A percentile compares a stretch with the other conserved stretches of the same genome.
These are phyloP conservation scores for Desmophyllum pertusum DNA, from an alignment of 92 coral and sea anemone species.

Conservation along the genomic window DNA sequence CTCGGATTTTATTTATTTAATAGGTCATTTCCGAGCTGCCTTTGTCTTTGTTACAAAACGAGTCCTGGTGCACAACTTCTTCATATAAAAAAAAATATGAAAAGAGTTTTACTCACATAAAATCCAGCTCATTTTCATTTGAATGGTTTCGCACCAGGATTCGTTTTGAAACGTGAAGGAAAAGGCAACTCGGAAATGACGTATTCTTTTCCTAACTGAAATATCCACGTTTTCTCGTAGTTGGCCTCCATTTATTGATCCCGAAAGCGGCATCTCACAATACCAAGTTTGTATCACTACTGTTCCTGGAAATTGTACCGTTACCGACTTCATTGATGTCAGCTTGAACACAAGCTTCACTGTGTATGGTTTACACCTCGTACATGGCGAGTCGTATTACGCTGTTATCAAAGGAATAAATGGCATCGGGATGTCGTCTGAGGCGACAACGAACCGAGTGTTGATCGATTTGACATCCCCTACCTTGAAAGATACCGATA, in stretches of 20 bases:
- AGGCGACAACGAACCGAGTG: constrained; percentile 57
- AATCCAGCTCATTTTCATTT: no score
- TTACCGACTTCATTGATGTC: constrained; percentile 48
- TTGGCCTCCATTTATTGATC: constrained; percentile 81
- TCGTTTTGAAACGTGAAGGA: no score
- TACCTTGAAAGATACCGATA: constrained; percentile 43
- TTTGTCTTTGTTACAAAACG: no score
- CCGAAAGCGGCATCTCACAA: constrained; percentile 69
- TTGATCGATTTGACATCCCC: constrained; percentile 82
- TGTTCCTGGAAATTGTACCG: constrained; percentile 62
- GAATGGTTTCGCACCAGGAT: no score
- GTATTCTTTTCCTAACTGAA: background rate
- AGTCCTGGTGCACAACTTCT: no score
- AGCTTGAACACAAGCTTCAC: constrained; percentile 56
- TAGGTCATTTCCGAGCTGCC: no score
- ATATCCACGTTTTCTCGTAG: constrained; percentile 27
- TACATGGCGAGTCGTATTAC: constrained; percentile 65
- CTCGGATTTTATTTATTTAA: no score
- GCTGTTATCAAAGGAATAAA: constrained; percentile 76
- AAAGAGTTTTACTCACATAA: no score
- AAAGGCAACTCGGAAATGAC: background rate
- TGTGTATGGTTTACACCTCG: constrained; percentile 53
- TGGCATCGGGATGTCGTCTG: constrained; percentile 66
- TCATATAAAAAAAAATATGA: no score
- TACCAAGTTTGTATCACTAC: constrained; percentile 76